Percentiles rank a stretch among this genome's conserved stretches.
Evolutionary conservation across 2,113 vertebrate genomes (phyloP).

Genomic region (Salvator merianae): DNA sequence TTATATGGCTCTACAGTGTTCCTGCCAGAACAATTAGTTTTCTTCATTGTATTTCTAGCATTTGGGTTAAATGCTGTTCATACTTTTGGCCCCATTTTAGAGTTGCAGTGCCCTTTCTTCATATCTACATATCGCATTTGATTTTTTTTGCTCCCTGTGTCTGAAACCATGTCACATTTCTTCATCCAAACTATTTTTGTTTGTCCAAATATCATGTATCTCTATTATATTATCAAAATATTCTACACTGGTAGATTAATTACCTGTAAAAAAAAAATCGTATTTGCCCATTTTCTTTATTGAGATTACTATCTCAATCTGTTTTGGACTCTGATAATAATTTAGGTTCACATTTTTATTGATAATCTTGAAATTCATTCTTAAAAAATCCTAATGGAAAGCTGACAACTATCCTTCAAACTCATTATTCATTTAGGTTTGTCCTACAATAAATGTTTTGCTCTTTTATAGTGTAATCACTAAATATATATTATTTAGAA

Average conservation of each 20-base stretch:
- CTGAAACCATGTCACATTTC: constrained; percentile 22
- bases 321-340: not conserved
- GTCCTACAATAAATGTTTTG: constrained; percentile 21
- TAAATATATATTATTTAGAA: not conserved
- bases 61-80: constrained; percentile 13
- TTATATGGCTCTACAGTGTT: not conserved
- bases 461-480: constrained; percentile 19
- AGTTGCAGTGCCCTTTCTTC: not conserved
- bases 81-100: constrained; percentile 14
- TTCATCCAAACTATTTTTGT: not conserved
- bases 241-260: not conserved
- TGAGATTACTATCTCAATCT: not conserved
- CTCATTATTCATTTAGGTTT: not conserved
- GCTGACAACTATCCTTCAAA: not conserved
- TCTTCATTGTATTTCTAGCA: constrained; percentile 3
- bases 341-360: constrained; percentile 26
- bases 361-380: constrained; percentile 18
- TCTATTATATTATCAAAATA: not conserved
- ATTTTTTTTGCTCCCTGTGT: not conserved
- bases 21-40: not conserved
- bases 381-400: constrained; percentile 5
- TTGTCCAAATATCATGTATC: not conserved
- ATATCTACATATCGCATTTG: not conserved
- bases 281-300: not conserved
- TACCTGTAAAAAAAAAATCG: not conserved